Conservation (phyloP, 2,888 invertebrate species). For the Heliconius aoede region DNA sequence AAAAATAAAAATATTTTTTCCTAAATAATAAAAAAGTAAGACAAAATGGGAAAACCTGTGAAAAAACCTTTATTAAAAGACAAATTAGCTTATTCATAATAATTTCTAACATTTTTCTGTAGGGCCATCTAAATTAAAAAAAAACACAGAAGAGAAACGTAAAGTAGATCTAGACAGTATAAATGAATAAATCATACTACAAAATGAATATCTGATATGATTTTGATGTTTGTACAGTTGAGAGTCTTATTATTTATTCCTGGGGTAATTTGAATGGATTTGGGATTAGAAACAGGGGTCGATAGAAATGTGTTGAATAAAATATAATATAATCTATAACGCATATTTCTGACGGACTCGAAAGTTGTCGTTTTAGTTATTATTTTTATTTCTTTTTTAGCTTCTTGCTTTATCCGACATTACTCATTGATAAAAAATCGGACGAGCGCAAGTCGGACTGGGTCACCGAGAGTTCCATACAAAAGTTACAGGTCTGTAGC, state of each 20-base stretch:
- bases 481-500: too few relatives aligned
- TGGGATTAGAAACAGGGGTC: slow-evolving; percentile 49
- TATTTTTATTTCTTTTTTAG: background rate
- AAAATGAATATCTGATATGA: slow-evolving; percentile 25
- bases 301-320: slow-evolving; percentile 13
- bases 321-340: background rate
- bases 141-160: background rate
- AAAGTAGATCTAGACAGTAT: slow-evolving; percentile 19
- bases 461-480: too few relatives aligned
- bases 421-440: too few relatives aligned
- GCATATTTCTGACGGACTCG: background rate
- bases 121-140: slow-evolving; percentile 10
- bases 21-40: too few relatives aligned
- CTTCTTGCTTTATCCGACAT: too few relatives aligned
- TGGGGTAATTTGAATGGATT: slow-evolving; percentile 73
- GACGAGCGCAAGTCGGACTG: too few relatives aligned
- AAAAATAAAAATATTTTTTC: too few relatives aligned
- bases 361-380: background rate
- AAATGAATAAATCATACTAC: slow-evolving; percentile 23
- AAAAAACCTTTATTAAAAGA: too few relatives aligned
- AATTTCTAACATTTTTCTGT: background rate
- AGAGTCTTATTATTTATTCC: slow-evolving; percentile 80
- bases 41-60: too few relatives aligned
- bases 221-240: slow-evolving; percentile 56
- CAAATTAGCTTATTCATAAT: background rate